A percentile compares a stretch with the other conserved stretches of the same genome.
These are phyloP conservation scores for Melipona beecheii DNA, from an alignment of 2,888 invertebrate genomes.

Conservation along the genomic window DNA sequence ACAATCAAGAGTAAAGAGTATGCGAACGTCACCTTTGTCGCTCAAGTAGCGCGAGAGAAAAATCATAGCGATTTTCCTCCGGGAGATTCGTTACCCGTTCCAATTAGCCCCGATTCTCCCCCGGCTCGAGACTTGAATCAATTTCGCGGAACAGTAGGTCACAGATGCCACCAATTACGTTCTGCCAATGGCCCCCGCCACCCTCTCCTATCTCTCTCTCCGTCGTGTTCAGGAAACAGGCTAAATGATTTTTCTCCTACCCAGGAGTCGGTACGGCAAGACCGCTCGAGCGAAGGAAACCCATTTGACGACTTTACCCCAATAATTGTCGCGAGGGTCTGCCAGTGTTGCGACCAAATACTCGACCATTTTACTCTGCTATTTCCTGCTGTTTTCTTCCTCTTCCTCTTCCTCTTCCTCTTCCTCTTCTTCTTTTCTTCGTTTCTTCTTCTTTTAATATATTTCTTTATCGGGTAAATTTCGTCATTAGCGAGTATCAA, in stretches of 20 bases:
- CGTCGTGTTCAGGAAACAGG: constrained; percentile 61
- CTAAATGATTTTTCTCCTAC: constrained; percentile 73
- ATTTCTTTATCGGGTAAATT: constrained; percentile 63
- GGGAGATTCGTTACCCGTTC: constrained; percentile 70
- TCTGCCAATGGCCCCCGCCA: constrained; percentile 71
- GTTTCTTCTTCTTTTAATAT: neutral
- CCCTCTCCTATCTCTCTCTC: constrained; percentile 67
- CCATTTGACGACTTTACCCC: constrained; percentile 75
- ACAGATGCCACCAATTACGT: constrained; percentile 80
- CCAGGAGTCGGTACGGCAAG: constrained; percentile 50
- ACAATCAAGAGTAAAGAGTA: constrained; percentile 41
- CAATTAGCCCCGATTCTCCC: constrained; percentile 74
- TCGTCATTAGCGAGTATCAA: neutral
- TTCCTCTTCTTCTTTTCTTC: neutral
- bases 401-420: no score
- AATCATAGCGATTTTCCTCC: constrained; percentile 64
- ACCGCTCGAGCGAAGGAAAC: constrained; percentile 71
- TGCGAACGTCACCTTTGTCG: constrained; percentile 41
- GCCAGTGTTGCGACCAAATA: constrained; percentile 65
- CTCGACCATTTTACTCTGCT: constrained; percentile 47
- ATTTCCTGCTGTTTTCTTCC: no score
- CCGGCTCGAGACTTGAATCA: constrained; percentile 75
- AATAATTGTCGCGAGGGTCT: constrained; percentile 71
- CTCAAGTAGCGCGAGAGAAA: constrained; percentile 46
- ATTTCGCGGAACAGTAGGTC: constrained; percentile 77